Conservation (phyloP, 1,140 invertebrate genomes). For the Lethrus apterus region DNA sequence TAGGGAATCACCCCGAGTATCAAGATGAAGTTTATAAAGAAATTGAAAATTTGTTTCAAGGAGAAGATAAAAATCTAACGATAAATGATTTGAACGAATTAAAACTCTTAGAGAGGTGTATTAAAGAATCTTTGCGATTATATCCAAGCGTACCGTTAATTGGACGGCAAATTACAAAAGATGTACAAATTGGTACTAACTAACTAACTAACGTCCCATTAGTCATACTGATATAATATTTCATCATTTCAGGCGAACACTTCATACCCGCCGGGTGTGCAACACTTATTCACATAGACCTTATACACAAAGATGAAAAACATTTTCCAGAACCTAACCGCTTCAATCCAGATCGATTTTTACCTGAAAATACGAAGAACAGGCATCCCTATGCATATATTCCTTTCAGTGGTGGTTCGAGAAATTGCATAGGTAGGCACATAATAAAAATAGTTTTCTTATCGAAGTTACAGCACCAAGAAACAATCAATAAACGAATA, state of each 20-base stretch:
- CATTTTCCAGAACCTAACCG: constrained; percentile 51
- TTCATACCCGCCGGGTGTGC: constrained; percentile 41
- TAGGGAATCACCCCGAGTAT: constrained; percentile 51
- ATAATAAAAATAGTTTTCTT: no score
- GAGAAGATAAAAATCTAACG: background rate
- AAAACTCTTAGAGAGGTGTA: constrained; percentile 49
- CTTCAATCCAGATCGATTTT: constrained; percentile 39
- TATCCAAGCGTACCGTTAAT: constrained; percentile 53
- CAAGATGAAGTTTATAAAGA: constrained; percentile 42
- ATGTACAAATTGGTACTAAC: constrained; percentile 38
- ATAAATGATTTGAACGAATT: constrained; percentile 40
- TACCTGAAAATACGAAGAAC: constrained; percentile 10
- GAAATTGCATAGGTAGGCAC: constrained; percentile 9
- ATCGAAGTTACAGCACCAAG: no score
- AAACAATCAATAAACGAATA: no score
- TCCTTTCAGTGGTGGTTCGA: constrained; percentile 9
- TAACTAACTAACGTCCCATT: background rate
- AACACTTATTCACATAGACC: constrained; percentile 37
- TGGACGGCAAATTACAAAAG: constrained; percentile 35
- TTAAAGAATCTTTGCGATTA: constrained; percentile 48
- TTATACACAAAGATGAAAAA: constrained; percentile 46
- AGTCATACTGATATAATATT: background rate
- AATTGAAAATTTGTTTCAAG: background rate
- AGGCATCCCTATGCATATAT: constrained; percentile 8
- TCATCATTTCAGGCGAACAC: constrained; percentile 24